A percentile compares a stretch with the other conserved stretches of the same genome.
phyloP scores from a whole-genome alignment of 2,113 vertebrate genomes.

The Aptenodytes forsteri region DNA sequence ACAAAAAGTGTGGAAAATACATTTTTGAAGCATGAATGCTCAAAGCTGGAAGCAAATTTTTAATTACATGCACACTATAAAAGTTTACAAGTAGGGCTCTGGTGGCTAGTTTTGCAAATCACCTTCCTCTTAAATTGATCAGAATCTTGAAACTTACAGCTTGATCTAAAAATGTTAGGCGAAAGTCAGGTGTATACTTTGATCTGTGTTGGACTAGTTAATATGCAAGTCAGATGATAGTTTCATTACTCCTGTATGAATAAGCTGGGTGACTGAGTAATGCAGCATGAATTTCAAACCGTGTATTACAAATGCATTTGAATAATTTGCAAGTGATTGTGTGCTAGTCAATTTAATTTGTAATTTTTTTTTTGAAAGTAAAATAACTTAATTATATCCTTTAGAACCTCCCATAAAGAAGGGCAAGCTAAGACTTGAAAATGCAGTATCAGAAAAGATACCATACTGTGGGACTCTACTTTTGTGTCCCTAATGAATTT shows the following conservation, averaged over 20 bases:
- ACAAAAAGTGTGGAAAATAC: not conserved
- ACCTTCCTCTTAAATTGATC: not conserved
- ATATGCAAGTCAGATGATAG: not conserved
- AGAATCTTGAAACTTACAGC: not conserved
- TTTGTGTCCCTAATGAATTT: not conserved
- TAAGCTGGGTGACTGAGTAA: conserved; percentile 23
- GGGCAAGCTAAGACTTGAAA: not conserved
- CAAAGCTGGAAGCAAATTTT: conserved; percentile 20
- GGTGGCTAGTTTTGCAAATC: conserved; percentile 19
- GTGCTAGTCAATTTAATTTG: conserved; percentile 37
- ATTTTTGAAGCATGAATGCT: conserved; percentile 5
- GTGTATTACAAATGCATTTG: conserved; percentile 19
- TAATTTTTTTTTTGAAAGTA: conserved; percentile 21
- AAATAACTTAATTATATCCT: too few relatives aligned
- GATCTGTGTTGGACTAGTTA: not conserved
- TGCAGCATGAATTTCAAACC: conserved; percentile 25
- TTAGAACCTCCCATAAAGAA: not conserved
- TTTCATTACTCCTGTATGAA: conserved; percentile 2
- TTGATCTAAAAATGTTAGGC: not conserved
- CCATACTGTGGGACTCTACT: not conserved
- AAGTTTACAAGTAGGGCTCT: conserved; percentile 1
- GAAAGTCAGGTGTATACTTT: not conserved
- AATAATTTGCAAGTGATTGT: conserved; percentile 37
- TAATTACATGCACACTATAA: not conserved
- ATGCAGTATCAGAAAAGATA: not conserved